phyloP scores from a whole-genome alignment of 1,140 invertebrate genomes.

The Aethina tumida region DNA sequence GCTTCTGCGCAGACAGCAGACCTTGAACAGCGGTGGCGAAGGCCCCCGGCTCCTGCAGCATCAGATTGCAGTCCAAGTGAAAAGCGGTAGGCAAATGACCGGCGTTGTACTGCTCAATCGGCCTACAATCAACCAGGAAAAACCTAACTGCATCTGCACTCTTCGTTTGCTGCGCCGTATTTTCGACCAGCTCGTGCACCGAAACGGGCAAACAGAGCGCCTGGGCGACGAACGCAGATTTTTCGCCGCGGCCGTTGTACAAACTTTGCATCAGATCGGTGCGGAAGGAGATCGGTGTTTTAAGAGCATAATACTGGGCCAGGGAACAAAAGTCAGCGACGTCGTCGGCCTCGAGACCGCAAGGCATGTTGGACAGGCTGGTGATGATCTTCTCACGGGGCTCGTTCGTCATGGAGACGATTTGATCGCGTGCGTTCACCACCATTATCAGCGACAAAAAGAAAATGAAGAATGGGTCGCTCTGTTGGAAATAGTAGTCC shows the following conservation, averaged over 20 bases:
- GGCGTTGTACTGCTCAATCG: constrained; percentile 92
- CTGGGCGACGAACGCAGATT: constrained; percentile 56
- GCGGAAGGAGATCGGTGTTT: constrained; percentile 87
- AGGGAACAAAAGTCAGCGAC: constrained; percentile 95
- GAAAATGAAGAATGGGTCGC: constrained; percentile 93
- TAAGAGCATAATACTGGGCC: constrained; percentile 85
- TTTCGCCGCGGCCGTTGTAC: constrained; percentile 37
- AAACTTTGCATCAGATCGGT: constrained; percentile 48
- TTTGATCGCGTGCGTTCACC: constrained; percentile 88
- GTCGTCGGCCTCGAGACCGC: constrained; percentile 82
- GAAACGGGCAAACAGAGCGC: constrained; percentile 90
- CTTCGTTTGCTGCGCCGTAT: constrained; percentile 40
- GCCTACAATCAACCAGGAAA: constrained; percentile 94
- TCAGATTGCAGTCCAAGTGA: constrained; percentile 94
- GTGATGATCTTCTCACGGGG: constrained; percentile 64
- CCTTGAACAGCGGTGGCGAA: constrained; percentile 94
- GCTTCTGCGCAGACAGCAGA: constrained; percentile 78
- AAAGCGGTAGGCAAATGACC: constrained; percentile 95
- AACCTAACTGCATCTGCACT: constrained; percentile 65
- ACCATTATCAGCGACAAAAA: constrained; percentile 92
- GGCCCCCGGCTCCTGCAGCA: constrained; percentile 90
- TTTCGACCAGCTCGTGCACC: constrained; percentile 74
- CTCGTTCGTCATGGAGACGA: constrained; percentile 68
- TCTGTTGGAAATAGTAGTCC: constrained; percentile 96
- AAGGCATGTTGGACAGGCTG: constrained; percentile 65